Evolutionary conservation across 2,797 vertebrate species (phyloP).

Genomic region (Darevskia nairensis): DNA sequence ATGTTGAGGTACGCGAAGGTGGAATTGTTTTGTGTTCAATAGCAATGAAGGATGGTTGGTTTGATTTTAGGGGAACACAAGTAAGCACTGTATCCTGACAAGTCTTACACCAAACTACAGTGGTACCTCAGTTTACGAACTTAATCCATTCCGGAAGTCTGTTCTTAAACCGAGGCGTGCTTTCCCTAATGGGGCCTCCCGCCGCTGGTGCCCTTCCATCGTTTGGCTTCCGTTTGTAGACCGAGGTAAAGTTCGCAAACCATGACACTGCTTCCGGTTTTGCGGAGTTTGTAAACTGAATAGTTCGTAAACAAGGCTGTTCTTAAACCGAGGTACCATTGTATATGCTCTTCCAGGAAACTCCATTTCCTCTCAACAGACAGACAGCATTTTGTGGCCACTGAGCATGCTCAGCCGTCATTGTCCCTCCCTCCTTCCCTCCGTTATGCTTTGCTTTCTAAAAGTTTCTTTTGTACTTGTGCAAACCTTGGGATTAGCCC

Average conservation of each 20-base stretch:
- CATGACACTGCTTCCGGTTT: too few relatives aligned
- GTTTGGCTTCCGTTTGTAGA: too few relatives aligned
- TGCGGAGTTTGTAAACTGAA: too few relatives aligned
- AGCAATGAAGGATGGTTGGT: background rate
- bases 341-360: background rate
- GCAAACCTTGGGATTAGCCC: background rate
- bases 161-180: too few relatives aligned
- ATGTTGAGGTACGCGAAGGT: background rate
- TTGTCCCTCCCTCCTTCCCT: background rate
- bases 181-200: too few relatives aligned
- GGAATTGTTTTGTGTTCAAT: background rate
- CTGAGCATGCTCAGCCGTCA: background rate
- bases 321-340: too few relatives aligned
- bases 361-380: background rate
- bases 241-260: too few relatives aligned
- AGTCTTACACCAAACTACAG: too few relatives aligned
- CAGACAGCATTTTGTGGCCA: background rate
- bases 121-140: too few relatives aligned
- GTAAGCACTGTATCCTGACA: background rate
- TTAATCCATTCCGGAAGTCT: too few relatives aligned
- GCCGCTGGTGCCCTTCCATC: too few relatives aligned
- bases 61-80: background rate
- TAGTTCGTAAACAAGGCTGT: too few relatives aligned
- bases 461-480: background rate
- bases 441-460: background rate